Percentiles rank a stretch among this genome's conserved stretches.
Evolutionary conservation across 1,140 invertebrate genomes (phyloP).

Genomic region (Augochlora pura): DNA sequence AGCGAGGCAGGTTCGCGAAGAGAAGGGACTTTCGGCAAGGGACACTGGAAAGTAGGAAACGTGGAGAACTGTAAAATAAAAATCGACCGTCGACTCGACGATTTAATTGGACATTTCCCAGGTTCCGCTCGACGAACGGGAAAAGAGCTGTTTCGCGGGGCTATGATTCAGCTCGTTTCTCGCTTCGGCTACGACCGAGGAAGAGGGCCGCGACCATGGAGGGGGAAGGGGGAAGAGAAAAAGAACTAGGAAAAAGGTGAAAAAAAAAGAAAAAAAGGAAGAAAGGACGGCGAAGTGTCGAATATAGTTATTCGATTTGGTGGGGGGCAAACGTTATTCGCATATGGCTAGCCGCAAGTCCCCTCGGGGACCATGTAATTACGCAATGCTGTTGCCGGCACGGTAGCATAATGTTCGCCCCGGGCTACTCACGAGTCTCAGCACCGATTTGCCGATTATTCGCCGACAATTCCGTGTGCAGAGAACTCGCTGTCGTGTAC

Average conservation of each 20-base stretch:
- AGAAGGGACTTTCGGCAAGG: no score
- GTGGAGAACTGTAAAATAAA: background rate
- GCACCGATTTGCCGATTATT: conserved; percentile 58
- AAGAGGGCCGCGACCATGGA: no score
- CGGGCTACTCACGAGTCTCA: conserved; percentile 51
- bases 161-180: background rate
- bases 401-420: conserved; percentile 54
- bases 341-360: conserved; percentile 37
- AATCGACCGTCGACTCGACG: background rate
- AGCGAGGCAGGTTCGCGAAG: no score
- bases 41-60: background rate
- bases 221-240: no score
- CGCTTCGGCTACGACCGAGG: no score
- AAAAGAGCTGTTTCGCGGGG: background rate
- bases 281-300: conserved; percentile 16
- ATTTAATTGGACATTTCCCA: background rate
- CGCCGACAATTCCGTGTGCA: conserved; percentile 50
- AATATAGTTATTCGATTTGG: conserved; percentile 48
- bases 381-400: conserved; percentile 54
- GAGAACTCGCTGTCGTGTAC: conserved; percentile 38
- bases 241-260: no score
- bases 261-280: background rate
- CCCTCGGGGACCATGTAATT: conserved; percentile 51
- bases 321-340: conserved; percentile 32
- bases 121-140: no score